Base-by-base conservation (phyloP, 2,888 invertebrate species). In the Trissolcus brochymenae region DNA sequence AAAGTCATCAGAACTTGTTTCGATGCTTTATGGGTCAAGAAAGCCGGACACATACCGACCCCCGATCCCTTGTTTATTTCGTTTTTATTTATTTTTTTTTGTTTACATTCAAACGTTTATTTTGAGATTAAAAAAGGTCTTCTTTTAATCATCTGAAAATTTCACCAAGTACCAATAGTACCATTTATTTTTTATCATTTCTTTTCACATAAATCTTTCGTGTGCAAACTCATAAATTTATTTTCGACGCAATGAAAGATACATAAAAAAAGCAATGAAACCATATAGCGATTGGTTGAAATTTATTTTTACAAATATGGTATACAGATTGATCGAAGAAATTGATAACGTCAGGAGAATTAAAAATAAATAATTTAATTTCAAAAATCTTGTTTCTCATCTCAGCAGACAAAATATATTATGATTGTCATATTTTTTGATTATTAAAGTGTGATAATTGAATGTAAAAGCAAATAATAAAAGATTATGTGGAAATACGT, bases 1-100 rank as follows among this genome's bases (percentile, higher is more conserved):
- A 62, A 80, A 80, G 80, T 82, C 82, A 83, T 82, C 82, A 81
- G 81, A 84, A 85, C 85, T 83, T 80, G 85, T 84, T 85, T 82
- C 82, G 81, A 82, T 85, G 81, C 64, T 85, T 86, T 86, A 84
- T 85, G 83, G 83, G 83, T 84, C 82, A 83, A 81, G 80, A 82
- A 77, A 80, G 71, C 79, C 72, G 60, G 64, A 56, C 79, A 70
- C 79, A 78, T 78, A 79, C 80, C 79, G 78, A 72, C 68, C 70
- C 55, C 53, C 68, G 76, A 55, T 62, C 64, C 43, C 75, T 62
- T 50, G 50, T 53, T 35, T 35, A 6, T 35, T 35, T 77, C 25
- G 29, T 65, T 76, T 70, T 75, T 73, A 67, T 57, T 78, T 72
- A 53, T 65, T 53, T 43, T 21, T 41, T 55, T 55, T 57, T 65